phyloP scores from a whole-genome alignment of 2,797 vertebrate genomes.

The Cyprinodon diabolis region DNA sequence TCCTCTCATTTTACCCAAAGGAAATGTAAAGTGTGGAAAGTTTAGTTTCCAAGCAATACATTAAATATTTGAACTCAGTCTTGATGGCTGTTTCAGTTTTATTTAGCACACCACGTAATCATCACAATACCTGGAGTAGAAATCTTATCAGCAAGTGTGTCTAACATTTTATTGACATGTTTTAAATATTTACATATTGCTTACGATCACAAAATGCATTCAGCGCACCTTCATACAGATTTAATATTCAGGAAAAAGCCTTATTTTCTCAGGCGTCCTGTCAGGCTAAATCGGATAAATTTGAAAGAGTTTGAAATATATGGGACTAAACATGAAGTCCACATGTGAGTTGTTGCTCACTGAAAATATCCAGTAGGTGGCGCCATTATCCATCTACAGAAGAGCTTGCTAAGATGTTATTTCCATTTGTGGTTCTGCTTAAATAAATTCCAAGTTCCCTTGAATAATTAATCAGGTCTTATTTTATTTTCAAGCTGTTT shows the following conservation, averaged over 20 bases:
- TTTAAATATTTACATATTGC: background rate
- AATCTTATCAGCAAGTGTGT: no score
- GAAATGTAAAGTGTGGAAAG: no score
- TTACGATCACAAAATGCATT: background rate
- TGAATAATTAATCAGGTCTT: background rate
- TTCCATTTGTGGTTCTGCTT: background rate
- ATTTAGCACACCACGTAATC: no score
- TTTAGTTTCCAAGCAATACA: no score
- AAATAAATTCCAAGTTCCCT: background rate
- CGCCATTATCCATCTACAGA: slow-evolving; percentile 14
- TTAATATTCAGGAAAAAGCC: no score
- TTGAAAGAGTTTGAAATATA: background rate
- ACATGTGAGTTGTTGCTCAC: no score
- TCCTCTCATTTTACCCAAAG: no score
- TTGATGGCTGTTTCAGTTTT: no score
- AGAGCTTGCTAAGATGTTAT: background rate
- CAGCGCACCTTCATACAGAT: no score
- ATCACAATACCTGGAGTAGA: no score
- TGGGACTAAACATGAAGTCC: background rate
- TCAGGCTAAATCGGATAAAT: background rate
- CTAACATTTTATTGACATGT: background rate
- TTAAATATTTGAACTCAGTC: no score
- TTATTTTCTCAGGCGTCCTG: no score
- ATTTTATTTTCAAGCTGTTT: background rate
- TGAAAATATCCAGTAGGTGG: slow-evolving; percentile 36